Conservation (phyloP, 2,113 vertebrate genomes). For the Gracilinanus agilis region DNA sequence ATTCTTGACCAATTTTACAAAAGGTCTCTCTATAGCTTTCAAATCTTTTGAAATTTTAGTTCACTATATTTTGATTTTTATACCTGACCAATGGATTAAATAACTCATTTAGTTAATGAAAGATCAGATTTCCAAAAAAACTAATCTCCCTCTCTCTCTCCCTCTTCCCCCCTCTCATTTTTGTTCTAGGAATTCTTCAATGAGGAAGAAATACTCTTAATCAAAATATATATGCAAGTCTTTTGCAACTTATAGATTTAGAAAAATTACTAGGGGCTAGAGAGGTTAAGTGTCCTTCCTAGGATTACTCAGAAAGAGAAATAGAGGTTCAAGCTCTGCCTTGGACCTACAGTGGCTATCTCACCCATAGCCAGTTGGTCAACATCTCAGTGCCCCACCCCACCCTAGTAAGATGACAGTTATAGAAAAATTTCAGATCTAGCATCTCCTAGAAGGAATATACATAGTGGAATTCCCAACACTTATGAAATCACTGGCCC, state of each 20-base stretch:
- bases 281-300: background rate
- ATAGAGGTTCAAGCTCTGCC: background rate
- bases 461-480: background rate
- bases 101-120: background rate
- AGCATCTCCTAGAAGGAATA: background rate
- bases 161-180: background rate
- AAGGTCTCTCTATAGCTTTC: background rate
- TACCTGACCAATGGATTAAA: background rate
- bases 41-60: background rate
- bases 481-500: background rate
- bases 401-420: background rate
- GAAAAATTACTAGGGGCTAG: background rate
- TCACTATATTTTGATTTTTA: background rate
- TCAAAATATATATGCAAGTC: background rate
- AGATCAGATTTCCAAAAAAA: background rate
- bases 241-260: background rate
- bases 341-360: background rate
- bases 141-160: background rate
- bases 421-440: background rate
- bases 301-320: background rate
- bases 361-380: too few relatives aligned
- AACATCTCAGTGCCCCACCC: too few relatives aligned
- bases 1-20: background rate
- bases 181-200: background rate
- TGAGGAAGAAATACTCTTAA: background rate